Conservation (phyloP, 2,888 invertebrate species). For the Drosophila rellima region DNA sequence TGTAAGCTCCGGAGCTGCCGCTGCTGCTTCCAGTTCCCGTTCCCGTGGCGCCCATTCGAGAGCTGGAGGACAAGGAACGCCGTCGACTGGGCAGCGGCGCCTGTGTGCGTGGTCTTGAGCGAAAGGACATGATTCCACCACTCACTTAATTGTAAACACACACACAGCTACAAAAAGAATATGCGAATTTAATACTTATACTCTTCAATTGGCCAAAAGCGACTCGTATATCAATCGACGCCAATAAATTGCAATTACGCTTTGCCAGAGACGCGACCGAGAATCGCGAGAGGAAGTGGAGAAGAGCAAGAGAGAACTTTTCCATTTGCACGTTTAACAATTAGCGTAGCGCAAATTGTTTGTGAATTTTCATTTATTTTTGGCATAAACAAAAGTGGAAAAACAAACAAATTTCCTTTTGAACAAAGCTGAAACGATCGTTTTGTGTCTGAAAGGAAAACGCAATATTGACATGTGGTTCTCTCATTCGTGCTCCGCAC, state of each 20-base stretch:
- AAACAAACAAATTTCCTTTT: constrained; percentile 61
- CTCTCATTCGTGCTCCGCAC: not conserved
- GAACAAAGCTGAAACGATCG: constrained; percentile 42
- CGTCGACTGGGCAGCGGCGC: constrained; percentile 85
- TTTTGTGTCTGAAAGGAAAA: constrained; percentile 57
- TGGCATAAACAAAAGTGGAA: constrained; percentile 74
- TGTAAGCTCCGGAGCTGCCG: constrained; percentile 51
- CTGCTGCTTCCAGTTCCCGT: constrained; percentile 11
- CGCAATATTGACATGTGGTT: constrained; percentile 79
- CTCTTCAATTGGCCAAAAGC: constrained; percentile 21
- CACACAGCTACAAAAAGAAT: constrained; percentile 26
- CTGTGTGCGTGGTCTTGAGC: constrained; percentile 84
- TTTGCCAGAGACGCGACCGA: constrained; percentile 5
- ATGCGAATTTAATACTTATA: constrained; percentile 11
- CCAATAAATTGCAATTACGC: constrained; percentile 47
- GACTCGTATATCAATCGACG: constrained; percentile 41
- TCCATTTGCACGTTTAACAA: constrained; percentile 31
- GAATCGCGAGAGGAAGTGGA: no score
- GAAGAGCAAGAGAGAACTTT: constrained; percentile 1
- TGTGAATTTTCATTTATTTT: constrained; percentile 52
- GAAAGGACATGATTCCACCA: constrained; percentile 84
- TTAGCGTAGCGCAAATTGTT: constrained; percentile 51
- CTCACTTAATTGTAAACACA: not conserved
- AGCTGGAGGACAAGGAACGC: constrained; percentile 87
- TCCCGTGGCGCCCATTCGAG: constrained; percentile 83